Evolutionary conservation across 2,797 vertebrate genomes (phyloP).

Genomic region (Lemur catta): DNA sequence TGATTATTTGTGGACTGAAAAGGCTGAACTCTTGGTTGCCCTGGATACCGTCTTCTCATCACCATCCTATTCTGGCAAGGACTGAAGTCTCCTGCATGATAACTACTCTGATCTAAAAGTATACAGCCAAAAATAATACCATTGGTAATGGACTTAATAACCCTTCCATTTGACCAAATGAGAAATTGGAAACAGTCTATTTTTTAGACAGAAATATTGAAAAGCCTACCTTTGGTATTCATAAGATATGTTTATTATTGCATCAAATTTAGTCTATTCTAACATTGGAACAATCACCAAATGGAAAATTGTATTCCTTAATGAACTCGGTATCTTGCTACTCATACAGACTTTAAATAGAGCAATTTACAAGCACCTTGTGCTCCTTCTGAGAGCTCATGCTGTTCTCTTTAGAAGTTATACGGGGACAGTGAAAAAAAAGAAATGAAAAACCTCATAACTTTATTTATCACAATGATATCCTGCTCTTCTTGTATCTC

Average conservation of each 20-base stretch:
- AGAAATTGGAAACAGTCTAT: slow-evolving; percentile 52
- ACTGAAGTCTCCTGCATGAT: slow-evolving; percentile 48
- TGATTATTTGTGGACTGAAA: slow-evolving; percentile 64
- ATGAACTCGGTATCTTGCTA: background rate
- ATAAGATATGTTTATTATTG: slow-evolving; percentile 62
- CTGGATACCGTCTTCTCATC: slow-evolving; percentile 63
- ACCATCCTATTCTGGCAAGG: slow-evolving; percentile 46
- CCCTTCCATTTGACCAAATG: slow-evolving; percentile 42
- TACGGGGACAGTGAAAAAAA: background rate
- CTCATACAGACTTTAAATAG: slow-evolving; percentile 50
- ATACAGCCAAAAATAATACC: slow-evolving; percentile 48
- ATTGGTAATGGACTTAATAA: slow-evolving; percentile 63
- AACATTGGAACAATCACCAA: slow-evolving; percentile 52
- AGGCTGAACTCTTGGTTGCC: slow-evolving; percentile 65
- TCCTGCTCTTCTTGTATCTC: background rate
- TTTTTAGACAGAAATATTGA: slow-evolving; percentile 61
- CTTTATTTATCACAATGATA: background rate
- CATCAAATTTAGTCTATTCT: slow-evolving; percentile 44
- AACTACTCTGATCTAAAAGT: background rate
- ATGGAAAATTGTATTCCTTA: slow-evolving; percentile 46
- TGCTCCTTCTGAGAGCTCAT: background rate
- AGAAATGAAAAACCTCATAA: background rate
- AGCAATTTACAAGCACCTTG: slow-evolving; percentile 45
- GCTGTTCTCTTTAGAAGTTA: slow-evolving; percentile 21
- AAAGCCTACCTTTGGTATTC: slow-evolving; percentile 56